Evolutionary conservation across 1,140 invertebrate genomes (phyloP).

Genomic region (Pectinophora gossypiella): DNA sequence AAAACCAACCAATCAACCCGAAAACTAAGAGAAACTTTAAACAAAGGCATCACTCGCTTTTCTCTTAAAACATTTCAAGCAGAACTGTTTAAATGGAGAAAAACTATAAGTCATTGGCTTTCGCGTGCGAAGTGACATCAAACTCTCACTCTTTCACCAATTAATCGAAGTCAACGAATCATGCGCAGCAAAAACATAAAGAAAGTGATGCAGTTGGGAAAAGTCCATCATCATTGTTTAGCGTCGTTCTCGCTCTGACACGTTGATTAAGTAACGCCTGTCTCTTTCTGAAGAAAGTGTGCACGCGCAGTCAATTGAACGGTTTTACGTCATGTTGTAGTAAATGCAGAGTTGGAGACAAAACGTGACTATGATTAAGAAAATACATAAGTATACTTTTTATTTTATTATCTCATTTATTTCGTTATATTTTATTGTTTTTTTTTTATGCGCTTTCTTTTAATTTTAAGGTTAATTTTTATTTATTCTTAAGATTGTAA

Average conservation of each 20-base stretch:
- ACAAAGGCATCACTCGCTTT: constrained; percentile 34
- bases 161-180: constrained; percentile 53
- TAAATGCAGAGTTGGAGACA: too few relatives aligned
- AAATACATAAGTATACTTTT: too few relatives aligned
- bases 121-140: constrained; percentile 29
- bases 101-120: constrained; percentile 55
- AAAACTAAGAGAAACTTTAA: background rate
- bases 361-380: too few relatives aligned
- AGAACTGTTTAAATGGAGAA: constrained; percentile 53
- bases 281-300: constrained; percentile 62
- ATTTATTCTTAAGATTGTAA: too few relatives aligned
- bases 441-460: too few relatives aligned
- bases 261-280: constrained; percentile 12
- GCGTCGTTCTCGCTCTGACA: constrained; percentile 31
- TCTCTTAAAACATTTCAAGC: constrained; percentile 45
- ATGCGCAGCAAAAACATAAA: constrained; percentile 47
- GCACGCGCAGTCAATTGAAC: constrained; percentile 36
- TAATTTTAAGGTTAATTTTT: too few relatives aligned
- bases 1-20: too few relatives aligned
- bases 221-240: constrained; percentile 44
- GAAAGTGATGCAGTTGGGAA: constrained; percentile 59
- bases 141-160: constrained; percentile 59
- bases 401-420: too few relatives aligned
- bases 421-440: too few relatives aligned
- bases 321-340: constrained; percentile 53